phyloP scores from a whole-genome alignment of 2,888 invertebrate genomes.

The Drepana falcataria region DNA sequence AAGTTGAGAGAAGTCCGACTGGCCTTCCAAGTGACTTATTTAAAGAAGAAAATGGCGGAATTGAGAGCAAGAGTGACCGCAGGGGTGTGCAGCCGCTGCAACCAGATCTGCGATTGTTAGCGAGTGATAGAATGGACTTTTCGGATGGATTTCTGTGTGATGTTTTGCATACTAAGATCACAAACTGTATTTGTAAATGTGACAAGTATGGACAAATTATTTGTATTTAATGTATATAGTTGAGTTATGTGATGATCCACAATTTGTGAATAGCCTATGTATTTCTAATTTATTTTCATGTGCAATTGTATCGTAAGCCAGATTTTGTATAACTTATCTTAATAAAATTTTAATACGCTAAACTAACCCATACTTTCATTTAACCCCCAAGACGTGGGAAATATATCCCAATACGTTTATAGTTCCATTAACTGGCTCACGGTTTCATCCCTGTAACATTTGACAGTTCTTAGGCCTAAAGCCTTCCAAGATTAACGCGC shows the following conservation, averaged over 20 bases:
- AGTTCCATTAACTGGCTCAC: no score
- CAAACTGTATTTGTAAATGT: neutral
- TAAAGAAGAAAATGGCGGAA: constrained; percentile 92
- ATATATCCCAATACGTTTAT: neutral
- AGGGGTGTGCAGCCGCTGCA: constrained; percentile 38
- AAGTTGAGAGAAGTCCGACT: constrained; percentile 95
- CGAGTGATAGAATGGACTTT: constrained; percentile 1
- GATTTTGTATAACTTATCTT: neutral
- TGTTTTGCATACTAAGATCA: neutral
- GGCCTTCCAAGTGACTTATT: constrained; percentile 90
- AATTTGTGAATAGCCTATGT: neutral
- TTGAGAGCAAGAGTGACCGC: constrained; percentile 84
- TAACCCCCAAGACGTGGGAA: neutral
- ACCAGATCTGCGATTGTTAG: constrained; percentile 30
- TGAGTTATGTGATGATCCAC: no score
- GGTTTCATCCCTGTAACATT: no score
- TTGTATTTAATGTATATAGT: no score
- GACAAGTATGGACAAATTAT: neutral
- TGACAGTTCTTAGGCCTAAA: no score
- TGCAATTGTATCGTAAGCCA: neutral
- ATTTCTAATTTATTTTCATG: neutral
- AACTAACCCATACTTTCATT: neutral
- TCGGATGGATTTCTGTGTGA: constrained; percentile 18
- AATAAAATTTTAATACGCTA: neutral
- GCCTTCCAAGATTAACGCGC: no score